phyloP scores from a whole-genome alignment of 2,797 vertebrate genomes.

The Sebastes aleutianus region DNA sequence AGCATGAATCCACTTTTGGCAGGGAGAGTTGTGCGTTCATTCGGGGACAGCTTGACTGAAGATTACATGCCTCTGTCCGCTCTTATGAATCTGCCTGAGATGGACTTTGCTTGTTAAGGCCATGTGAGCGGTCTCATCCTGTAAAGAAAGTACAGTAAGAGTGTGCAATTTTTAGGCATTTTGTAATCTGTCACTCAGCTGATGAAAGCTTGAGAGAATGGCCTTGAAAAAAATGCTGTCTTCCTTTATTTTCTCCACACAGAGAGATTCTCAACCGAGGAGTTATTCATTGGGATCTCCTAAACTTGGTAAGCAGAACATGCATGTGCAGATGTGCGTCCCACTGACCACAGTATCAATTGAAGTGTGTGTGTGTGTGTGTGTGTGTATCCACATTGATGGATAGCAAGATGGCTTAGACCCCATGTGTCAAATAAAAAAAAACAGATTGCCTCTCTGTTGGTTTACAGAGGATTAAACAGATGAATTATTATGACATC shows the following conservation, averaged over 20 bases:
- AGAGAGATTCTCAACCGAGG: conserved; percentile 68
- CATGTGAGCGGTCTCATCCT: background rate
- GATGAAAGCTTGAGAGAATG: background rate
- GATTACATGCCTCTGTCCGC: background rate
- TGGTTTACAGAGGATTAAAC: too few species aligned
- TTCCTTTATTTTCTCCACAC: conserved; percentile 14
- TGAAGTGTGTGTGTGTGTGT: background rate
- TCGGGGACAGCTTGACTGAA: background rate
- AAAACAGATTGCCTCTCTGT: too few species aligned
- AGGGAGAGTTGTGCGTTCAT: background rate
- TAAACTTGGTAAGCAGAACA: conserved; percentile 58
- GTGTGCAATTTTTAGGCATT: background rate
- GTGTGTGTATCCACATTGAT: too few species aligned
- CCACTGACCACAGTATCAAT: background rate
- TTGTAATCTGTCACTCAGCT: conserved; percentile 8
- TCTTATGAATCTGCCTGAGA: background rate
- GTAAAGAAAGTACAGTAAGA: background rate
- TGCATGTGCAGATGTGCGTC: background rate
- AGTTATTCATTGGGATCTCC: conserved; percentile 39
- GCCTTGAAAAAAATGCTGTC: background rate
- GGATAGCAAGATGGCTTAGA: too few species aligned
- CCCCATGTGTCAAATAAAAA: too few species aligned
- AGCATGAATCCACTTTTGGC: background rate
- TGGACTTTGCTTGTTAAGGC: background rate
- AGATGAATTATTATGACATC: too few species aligned